Evolutionary conservation across 2,888 invertebrate genomes (phyloP).

Genomic region (Eilema caniola): DNA sequence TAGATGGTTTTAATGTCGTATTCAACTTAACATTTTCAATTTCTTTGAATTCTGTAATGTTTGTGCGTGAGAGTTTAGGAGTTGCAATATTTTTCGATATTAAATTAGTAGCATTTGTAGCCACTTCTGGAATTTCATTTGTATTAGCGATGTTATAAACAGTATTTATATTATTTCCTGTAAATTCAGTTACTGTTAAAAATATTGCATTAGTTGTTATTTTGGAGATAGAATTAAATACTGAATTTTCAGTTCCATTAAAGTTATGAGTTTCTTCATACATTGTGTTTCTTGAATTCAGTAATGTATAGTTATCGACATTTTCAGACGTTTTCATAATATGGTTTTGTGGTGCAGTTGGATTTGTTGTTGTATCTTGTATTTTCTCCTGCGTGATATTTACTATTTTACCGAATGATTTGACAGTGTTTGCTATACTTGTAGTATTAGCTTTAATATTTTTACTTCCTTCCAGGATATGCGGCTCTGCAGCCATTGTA

Average conservation of each 20-base stretch:
- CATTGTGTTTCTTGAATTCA: neutral
- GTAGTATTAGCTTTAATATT: neutral
- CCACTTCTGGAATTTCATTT: neutral
- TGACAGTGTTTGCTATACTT: neutral
- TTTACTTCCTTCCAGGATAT: neutral
- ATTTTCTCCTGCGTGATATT: neutral
- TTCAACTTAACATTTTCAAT: neutral
- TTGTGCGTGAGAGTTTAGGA: neutral
- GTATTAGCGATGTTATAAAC: neutral
- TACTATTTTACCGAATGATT: no score
- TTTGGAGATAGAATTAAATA: neutral
- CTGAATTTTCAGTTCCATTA: neutral
- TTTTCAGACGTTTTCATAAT: no score
- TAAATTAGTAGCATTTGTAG: neutral
- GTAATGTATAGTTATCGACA: neutral
- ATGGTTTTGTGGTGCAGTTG: neutral
- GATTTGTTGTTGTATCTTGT: neutral
- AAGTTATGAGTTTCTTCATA: neutral
- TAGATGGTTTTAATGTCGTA: neutral
- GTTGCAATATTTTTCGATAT: neutral
- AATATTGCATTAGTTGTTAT: neutral
- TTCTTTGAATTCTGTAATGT: neutral
- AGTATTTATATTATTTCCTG: neutral
- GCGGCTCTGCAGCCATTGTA: neutral
- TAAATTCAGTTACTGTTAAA: neutral